Base-by-base conservation (phyloP, 2,797 vertebrate species). In the Momotus momota region DNA sequence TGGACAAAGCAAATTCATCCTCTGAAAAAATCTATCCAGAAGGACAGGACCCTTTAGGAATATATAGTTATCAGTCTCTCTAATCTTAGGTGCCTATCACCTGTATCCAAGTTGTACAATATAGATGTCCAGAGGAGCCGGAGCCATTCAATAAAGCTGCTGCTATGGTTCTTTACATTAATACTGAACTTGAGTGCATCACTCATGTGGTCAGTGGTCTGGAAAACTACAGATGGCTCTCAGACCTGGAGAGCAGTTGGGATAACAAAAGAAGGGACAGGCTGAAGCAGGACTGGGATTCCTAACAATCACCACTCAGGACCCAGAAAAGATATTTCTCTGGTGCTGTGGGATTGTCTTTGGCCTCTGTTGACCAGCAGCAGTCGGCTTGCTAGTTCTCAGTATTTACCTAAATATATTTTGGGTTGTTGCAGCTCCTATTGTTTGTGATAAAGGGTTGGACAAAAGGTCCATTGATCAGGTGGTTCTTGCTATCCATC, bases 31-130 rank as follows among this genome's bases (percentile, higher is more conserved):
- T 96, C 94, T 85, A 86, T 84, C 86, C 10, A 5, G 48, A 77
- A 66, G 78, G 95, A 94, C 95, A 95, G 71, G 73, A 60, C 66
- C 31, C 81, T 80, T 95, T 89, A 95, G 81, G 92, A 80, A 61
- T 51, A 77, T 88, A 64, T 3, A 88, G 90, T 85, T 96, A 96
- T 96, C 95, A 70, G 78, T 78, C 29, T 78, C 78, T 81, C 60
- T 93, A 65, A 96, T 96, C 95, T 96, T 64, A 61, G 95, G 94
- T 97, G 96, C 90, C 96, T 82, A 94, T 96, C 94, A 95, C 94
- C 88, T 95, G 90, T 54, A 51, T 64, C 90, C 94, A 78, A 58
- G 81, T 14, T 31, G 94, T 78, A 62, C 86, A 57, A 95, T 94
- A 96, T 45, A 88, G 93, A 96, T 96, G 91, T 90, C 86, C 91